Conservation (phyloP, 1,140 invertebrate species). For the Pectinophora gossypiella region DNA sequence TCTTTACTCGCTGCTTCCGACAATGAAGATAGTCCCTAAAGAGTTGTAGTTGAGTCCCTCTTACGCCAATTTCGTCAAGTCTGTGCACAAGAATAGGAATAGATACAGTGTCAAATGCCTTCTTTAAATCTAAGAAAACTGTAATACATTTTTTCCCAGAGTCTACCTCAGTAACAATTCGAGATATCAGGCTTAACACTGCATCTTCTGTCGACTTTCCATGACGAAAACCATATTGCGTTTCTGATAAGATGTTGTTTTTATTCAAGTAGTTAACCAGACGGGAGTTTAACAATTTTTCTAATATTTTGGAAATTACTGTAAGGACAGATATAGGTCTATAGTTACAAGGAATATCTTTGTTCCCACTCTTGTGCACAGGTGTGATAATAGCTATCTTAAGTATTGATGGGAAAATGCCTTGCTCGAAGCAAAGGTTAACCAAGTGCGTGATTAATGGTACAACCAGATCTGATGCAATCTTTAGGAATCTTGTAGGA, state of each 20-base stretch:
- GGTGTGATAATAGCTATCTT: not conserved
- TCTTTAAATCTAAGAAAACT: constrained; percentile 23
- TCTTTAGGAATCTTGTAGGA: not conserved
- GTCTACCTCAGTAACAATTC: constrained; percentile 6
- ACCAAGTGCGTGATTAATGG: not conserved
- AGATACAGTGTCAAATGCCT: no score
- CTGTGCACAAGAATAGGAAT: constrained; percentile 10
- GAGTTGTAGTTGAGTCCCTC: constrained; percentile 2
- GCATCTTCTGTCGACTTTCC: constrained; percentile 8
- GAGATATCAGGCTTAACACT: not conserved
- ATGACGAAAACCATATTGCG: constrained; percentile 9
- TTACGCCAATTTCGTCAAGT: constrained; percentile 4
- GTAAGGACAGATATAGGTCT: no score
- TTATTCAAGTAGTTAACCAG: constrained; percentile 5
- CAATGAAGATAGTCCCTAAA: no score
- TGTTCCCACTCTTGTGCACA: no score
- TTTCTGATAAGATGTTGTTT: constrained; percentile 1
- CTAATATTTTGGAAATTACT: constrained; percentile 7
- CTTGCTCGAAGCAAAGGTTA: constrained; percentile 2
- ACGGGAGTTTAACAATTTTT: constrained; percentile 7
- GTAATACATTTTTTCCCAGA: constrained; percentile 12
- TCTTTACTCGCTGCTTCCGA: no score
- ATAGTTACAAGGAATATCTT: no score
- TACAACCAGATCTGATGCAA: not conserved
- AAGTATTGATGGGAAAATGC: not conserved